Evolutionary conservation across 1,140 invertebrate species (phyloP).

Genomic region (Phthorimaea operculella): DNA sequence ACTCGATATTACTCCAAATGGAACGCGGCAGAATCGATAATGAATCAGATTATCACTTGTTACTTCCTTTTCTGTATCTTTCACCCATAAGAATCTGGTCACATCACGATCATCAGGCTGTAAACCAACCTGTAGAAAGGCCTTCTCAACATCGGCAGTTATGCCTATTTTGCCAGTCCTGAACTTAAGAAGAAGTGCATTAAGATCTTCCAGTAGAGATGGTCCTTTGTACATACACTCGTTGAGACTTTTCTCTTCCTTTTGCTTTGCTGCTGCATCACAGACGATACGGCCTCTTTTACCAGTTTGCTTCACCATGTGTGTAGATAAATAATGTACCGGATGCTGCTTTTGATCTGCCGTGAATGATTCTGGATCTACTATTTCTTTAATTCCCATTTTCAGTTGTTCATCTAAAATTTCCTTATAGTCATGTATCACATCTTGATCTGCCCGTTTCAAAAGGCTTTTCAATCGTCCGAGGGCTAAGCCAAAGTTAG

Average conservation of each 20-base stretch:
- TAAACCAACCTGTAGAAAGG: slow-evolving; percentile 11
- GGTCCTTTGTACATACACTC: slow-evolving; percentile 11
- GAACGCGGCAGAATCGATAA: slow-evolving; percentile 7
- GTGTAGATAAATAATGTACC: slow-evolving; percentile 3
- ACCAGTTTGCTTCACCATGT: slow-evolving; percentile 5
- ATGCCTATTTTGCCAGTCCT: slow-evolving; percentile 7
- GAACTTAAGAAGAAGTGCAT: slow-evolving; percentile 9
- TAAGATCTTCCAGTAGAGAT: slow-evolving; percentile 10
- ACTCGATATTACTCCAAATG: slow-evolving; percentile 11
- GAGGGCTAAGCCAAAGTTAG: slow-evolving; percentile 8
- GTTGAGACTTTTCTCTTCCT: slow-evolving; percentile 3
- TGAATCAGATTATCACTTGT: slow-evolving; percentile 4
- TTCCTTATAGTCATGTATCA: neutral
- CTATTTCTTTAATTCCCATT: neutral
- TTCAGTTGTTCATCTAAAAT: slow-evolving; percentile 9
- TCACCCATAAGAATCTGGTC: slow-evolving; percentile 12
- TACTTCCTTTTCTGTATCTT: slow-evolving; percentile 6
- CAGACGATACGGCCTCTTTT: slow-evolving; percentile 7
- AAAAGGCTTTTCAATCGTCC: slow-evolving; percentile 7
- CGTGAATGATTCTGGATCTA: neutral
- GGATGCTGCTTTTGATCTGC: neutral
- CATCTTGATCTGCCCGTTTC: slow-evolving; percentile 4
- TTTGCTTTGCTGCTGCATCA: slow-evolving; percentile 6
- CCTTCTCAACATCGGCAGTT: slow-evolving; percentile 8
- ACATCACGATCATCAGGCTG: slow-evolving; percentile 12